phyloP scores from a whole-genome alignment of 1,140 invertebrate species.

The Nephotettix cincticeps region DNA sequence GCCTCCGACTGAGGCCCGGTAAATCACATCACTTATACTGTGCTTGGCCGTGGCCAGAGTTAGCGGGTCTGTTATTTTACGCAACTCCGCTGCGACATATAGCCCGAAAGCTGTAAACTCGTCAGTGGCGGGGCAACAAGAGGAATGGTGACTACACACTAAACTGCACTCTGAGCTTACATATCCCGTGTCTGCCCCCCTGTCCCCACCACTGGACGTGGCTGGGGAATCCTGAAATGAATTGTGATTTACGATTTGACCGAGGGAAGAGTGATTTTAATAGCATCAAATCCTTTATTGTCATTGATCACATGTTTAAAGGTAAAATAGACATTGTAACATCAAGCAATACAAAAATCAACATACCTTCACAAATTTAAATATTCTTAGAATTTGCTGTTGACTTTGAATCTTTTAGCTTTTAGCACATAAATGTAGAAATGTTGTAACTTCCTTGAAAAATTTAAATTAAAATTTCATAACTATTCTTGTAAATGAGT shows the following conservation, averaged over 20 bases:
- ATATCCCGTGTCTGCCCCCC: neutral
- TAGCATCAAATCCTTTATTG: too few relatives aligned
- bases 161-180: conserved; percentile 15
- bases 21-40: conserved; percentile 13
- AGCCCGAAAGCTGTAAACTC: conserved; percentile 11
- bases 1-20: neutral
- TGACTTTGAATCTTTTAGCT: too few relatives aligned
- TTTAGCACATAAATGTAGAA: too few relatives aligned
- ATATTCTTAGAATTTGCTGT: too few relatives aligned
- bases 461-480: too few relatives aligned
- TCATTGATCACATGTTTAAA: too few relatives aligned
- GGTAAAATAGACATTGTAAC: too few relatives aligned
- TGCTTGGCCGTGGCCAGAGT: conserved; percentile 7
- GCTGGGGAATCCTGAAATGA: neutral
- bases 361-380: too few relatives aligned
- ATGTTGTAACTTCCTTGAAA: too few relatives aligned
- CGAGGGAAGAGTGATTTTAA: neutral
- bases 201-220: neutral
- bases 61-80: conserved; percentile 19
- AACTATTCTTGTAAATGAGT: too few relatives aligned
- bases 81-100: conserved; percentile 7
- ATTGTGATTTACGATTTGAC: neutral
- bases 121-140: neutral
- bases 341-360: too few relatives aligned
- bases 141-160: neutral